These are phyloP conservation scores for Gila robusta DNA, from an alignment of 2,797 vertebrate genomes.

Conservation along the genomic window DNA sequence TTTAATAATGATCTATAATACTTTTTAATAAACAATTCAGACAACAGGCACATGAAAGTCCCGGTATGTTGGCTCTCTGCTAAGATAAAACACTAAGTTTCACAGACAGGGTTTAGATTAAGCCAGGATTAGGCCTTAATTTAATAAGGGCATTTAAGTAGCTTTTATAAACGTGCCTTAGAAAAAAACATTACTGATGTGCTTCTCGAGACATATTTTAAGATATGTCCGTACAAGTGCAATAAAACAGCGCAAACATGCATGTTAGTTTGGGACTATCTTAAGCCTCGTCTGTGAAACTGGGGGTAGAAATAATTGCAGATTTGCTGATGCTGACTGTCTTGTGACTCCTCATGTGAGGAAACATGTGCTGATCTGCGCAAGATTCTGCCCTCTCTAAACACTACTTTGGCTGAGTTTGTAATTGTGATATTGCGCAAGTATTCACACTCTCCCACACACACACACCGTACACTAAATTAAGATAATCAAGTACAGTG, in stretches of 20 bases:
- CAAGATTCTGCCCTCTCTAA: not conserved
- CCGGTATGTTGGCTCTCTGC: not conserved
- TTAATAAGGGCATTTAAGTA: too few relatives aligned
- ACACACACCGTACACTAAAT: not conserved
- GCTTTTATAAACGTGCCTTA: too few relatives aligned
- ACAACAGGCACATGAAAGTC: not conserved
- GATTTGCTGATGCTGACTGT: constrained; percentile 16
- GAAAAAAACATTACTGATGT: too few relatives aligned
- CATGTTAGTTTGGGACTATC: too few relatives aligned
- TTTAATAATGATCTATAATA: too few relatives aligned
- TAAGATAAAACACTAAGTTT: not conserved
- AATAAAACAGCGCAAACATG: too few relatives aligned
- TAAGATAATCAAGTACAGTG: constrained; percentile 9
- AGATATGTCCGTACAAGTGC: too few relatives aligned
- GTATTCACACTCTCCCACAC: not conserved
- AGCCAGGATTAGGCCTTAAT: too few relatives aligned
- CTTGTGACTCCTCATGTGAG: constrained; percentile 52
- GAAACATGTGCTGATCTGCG: constrained; percentile 48
- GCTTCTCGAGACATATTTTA: too few relatives aligned
- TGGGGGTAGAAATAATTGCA: not conserved
- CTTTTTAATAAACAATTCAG: not conserved
- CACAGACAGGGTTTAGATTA: too few relatives aligned
- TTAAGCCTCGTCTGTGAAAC: too few relatives aligned
- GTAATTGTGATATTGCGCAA: not conserved
- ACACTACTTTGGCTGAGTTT: not conserved